A percentile compares a stretch with the other conserved stretches of the same genome.
Evolutionary conservation across 2,888 invertebrate species (phyloP).

Genomic region (Folsomia candida): DNA sequence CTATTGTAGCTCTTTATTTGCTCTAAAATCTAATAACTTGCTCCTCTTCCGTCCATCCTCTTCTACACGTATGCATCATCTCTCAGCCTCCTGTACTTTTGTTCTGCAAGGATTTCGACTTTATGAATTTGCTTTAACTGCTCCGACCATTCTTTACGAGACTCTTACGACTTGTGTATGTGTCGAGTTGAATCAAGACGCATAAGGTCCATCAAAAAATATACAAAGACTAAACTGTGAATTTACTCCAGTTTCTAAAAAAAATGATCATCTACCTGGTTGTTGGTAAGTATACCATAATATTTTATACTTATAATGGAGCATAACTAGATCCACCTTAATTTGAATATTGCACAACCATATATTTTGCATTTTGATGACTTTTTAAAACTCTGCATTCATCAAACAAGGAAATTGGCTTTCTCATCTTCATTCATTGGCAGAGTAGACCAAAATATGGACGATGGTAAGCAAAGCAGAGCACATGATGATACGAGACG

Average conservation of each 20-base stretch:
- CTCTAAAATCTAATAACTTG: constrained; percentile 7
- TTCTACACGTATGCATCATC: not conserved
- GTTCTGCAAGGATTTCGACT: not conserved
- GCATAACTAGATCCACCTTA: not conserved
- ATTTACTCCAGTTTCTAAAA: not conserved
- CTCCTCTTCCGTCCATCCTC: not conserved
- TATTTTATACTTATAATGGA: not conserved
- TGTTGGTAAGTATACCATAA: not conserved
- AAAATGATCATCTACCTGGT: not conserved
- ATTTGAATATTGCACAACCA: constrained; percentile 14
- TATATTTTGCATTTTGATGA: constrained; percentile 13
- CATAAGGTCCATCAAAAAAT: not conserved
- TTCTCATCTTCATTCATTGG: not conserved
- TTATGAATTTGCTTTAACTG: not conserved
- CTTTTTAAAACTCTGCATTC: constrained; percentile 9
- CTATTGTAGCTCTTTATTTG: constrained; percentile 3
- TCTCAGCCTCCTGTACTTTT: not conserved
- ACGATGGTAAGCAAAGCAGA: too few relatives aligned
- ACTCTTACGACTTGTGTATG: too few relatives aligned
- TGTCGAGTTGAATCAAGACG: too few relatives aligned
- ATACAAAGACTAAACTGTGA: not conserved
- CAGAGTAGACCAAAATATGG: too few relatives aligned
- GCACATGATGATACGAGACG: too few relatives aligned
- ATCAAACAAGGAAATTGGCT: constrained; percentile 1
- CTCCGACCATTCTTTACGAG: too few relatives aligned